Base-by-base conservation (phyloP, 1,140 invertebrate species). In the Drosophila tropicalis region DNA sequence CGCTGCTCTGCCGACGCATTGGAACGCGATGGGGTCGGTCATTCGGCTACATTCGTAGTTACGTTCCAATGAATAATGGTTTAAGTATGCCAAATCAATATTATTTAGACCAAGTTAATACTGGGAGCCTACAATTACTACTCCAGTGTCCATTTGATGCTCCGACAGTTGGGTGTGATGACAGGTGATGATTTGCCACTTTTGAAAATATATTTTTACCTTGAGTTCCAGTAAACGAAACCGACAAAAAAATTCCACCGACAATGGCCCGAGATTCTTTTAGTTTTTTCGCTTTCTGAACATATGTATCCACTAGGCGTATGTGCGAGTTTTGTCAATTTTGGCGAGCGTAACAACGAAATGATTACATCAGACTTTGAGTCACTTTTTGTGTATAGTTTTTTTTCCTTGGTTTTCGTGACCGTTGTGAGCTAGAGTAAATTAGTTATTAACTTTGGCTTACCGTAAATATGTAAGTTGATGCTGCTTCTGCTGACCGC, bases 341-440 rank as follows among this genome's bases (percentile, higher is more conserved):
- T 67, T 71, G 64, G 66, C 70, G 63, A 76, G 75, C 81, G 84
- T 89, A 89, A 81, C 58, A 70, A 70, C 79, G 67, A 84, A 41
- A 81, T 89, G 84, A 89, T 89, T 89, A 89, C 84, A 89, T 89
- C 84, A 87, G 84, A 87, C 80, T 84, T 86, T 87, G 78, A 87
- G 73, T 89, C 84, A 87, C 84, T 82, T 82, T 86, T 29, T 29
- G 29, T 70, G 68, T 54, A 69, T 67, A 67, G 25, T 62, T n/a
- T 34, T 56, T 41, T 36, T 36, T 51, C 60, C 39, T 15, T 40
- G 29, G 62, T 47, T 36, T 36, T 36, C 34, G 72, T 69, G 64
- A 66, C 72, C 72, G 69, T 51, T 76, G 64, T 63, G 56, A 51
- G 47, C 67, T 68, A 51, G 34, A 41, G 71, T 69, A 55, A 72